phyloP scores from a whole-genome alignment of 2,888 invertebrate species.

The Philereme vetulata region DNA sequence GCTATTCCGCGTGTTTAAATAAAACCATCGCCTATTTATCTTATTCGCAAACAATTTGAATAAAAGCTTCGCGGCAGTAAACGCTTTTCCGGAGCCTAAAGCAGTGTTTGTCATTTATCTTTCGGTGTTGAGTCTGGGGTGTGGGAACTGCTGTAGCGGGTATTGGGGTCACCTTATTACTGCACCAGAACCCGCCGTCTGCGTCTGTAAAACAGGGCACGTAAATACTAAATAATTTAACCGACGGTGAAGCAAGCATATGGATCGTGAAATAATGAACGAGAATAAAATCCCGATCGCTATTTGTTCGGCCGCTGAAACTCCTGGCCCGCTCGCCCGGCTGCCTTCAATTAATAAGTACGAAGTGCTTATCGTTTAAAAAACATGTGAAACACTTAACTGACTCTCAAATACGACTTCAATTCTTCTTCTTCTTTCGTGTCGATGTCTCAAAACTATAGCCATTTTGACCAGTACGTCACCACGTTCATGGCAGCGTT shows the following conservation, averaged over 20 bases:
- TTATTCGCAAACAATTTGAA: slow-evolving; percentile 45
- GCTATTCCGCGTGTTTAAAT: slow-evolving; percentile 36
- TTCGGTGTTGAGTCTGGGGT: slow-evolving; percentile 35
- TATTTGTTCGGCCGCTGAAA: slow-evolving; percentile 44
- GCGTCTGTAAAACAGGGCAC: slow-evolving; percentile 38
- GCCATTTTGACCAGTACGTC: no score
- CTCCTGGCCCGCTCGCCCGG: slow-evolving; percentile 42
- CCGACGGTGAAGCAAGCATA: slow-evolving; percentile 38
- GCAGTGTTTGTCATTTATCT: slow-evolving; percentile 47
- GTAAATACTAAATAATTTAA: slow-evolving; percentile 52
- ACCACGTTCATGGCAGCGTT: no score
- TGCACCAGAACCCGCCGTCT: slow-evolving; percentile 9
- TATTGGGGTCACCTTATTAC: slow-evolving; percentile 17
- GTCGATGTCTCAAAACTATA: no score
- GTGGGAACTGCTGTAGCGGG: slow-evolving; percentile 29
- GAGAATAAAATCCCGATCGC: slow-evolving; percentile 49
- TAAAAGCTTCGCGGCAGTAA: slow-evolving; percentile 46
- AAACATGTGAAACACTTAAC: no score
- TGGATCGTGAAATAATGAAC: slow-evolving; percentile 41
- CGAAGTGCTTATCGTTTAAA: no score
- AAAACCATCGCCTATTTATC: slow-evolving; percentile 41
- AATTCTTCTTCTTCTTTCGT: no score
- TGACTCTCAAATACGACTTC: no score
- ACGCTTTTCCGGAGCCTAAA: slow-evolving; percentile 38
- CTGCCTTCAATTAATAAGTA: slow-evolving; percentile 8